These are phyloP conservation scores for Myanophis thanlyinensis DNA, from an alignment of 2,113 vertebrate species.

Conservation along the genomic window DNA sequence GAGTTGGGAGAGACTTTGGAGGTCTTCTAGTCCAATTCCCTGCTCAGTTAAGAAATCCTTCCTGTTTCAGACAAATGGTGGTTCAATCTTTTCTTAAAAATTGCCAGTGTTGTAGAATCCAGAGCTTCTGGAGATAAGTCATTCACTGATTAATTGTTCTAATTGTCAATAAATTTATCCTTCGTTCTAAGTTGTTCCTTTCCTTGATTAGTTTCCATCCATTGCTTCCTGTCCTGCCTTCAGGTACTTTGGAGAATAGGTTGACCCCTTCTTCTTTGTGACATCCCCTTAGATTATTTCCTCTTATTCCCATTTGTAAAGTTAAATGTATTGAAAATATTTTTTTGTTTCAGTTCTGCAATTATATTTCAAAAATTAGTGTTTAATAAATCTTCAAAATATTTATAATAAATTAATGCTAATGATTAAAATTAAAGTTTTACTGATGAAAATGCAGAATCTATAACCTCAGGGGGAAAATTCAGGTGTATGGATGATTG, in stretches of 20 bases:
- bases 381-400: background rate
- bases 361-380: background rate
- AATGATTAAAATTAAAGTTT: background rate
- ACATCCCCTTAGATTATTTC: background rate
- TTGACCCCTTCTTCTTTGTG: background rate
- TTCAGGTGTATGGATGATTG: background rate
- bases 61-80: background rate
- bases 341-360: background rate
- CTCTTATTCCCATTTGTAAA: background rate
- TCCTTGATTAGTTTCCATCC: background rate
- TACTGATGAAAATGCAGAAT: background rate
- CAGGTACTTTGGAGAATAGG: background rate
- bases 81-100: background rate
- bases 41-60: background rate
- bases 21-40: background rate
- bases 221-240: background rate
- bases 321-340: background rate
- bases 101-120: background rate
- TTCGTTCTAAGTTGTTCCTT: background rate
- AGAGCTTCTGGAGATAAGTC: background rate
- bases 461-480: background rate
- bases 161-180: background rate
- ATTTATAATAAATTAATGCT: background rate
- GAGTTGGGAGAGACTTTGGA: background rate
- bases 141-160: background rate